Evolutionary conservation across 1,140 invertebrate genomes (phyloP), one percentile per base, ranked within the genome.

Genomic region (Heliconius eleuchia): DNA sequence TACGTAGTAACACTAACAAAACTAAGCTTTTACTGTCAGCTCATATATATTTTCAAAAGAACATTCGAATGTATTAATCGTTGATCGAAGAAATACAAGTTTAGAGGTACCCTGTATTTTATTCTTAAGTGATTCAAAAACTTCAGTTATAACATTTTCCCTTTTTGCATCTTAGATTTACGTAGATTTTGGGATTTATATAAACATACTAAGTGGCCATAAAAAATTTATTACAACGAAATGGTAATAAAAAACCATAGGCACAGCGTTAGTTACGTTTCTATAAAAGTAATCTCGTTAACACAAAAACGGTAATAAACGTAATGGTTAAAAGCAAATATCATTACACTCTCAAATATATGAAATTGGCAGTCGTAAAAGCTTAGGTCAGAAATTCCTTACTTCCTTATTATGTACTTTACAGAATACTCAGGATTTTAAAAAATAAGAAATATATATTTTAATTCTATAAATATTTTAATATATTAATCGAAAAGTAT

Each of bases 311-410:
- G 73, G 23, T 30, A 55, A 34, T 55, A 74, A 74, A 74, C 6
- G 30, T 74, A 74, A 74, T 55, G 73, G 73, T 74, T 55, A 74
- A 60, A 30, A 34, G 46, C 73, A 55, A 74, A 74, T 74, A 74
- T 74, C 19, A 74, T 74, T 74, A 74, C 73, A 46, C 34, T 34
- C 27, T 74, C 34, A 74, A 74, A n/a, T 74, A 34, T 19, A 74
- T 23, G 55, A 74, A 74, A 74, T 74, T 74, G 55, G 34, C 72
- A 37, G 8, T 34, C 73, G 34, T 55, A 74, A 55, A 34, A 39
- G 30, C 27, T 27, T 5, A 66, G 23, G 23, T 66, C 60, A 66
- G 27, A 66, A 66, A 30, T 13, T 5, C 13, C 8, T 66, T 3
- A 66, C 30, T 30, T 11, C 13, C 23, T 60, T 34, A 34, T 34